Evolutionary conservation across 1,140 invertebrate genomes (phyloP).

Genomic region (Brachionus angularis): DNA sequence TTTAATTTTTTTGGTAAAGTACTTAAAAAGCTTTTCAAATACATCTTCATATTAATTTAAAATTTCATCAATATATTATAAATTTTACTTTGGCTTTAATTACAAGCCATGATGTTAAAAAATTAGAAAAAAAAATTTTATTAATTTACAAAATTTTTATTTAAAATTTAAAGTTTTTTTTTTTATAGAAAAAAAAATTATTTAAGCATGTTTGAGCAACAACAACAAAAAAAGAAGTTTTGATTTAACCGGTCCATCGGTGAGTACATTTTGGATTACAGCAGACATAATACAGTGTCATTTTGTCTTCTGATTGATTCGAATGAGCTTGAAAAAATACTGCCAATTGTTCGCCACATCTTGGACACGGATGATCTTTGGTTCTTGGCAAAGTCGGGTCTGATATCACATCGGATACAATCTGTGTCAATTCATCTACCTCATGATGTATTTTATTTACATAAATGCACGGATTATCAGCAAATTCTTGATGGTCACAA

Average conservation of each 20-base stretch:
- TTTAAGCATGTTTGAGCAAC: too few relatives aligned
- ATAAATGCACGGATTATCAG: conserved; percentile 97
- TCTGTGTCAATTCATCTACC: conserved; percentile 64
- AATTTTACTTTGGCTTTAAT: too few relatives aligned
- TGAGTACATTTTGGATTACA: conserved; percentile 86
- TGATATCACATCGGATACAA: conserved; percentile 79
- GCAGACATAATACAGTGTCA: conserved; percentile 98
- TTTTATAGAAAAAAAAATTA: not conserved
- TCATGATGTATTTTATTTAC: conserved; percentile 99
- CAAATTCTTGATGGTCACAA: conserved; percentile 90
- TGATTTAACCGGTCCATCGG: conserved; percentile 86
- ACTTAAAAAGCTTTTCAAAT: not conserved
- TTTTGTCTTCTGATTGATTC: conserved; percentile 91
- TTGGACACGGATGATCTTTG: conserved; percentile 94
- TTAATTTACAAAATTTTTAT: too few relatives aligned
- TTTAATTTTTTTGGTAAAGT: not conserved
- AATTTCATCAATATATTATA: too few relatives aligned
- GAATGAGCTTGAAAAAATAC: conserved; percentile 93
- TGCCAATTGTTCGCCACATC: conserved; percentile 84
- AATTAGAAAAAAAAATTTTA: too few relatives aligned
- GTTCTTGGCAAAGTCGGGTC: conserved; percentile 95
- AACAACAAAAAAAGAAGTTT: too few relatives aligned
- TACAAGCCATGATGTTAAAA: too few relatives aligned
- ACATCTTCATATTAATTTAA: not conserved
- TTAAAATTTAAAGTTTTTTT: too few relatives aligned